phyloP scores from a whole-genome alignment of 2,888 invertebrate genomes.

The Phymatocera aterrima region DNA sequence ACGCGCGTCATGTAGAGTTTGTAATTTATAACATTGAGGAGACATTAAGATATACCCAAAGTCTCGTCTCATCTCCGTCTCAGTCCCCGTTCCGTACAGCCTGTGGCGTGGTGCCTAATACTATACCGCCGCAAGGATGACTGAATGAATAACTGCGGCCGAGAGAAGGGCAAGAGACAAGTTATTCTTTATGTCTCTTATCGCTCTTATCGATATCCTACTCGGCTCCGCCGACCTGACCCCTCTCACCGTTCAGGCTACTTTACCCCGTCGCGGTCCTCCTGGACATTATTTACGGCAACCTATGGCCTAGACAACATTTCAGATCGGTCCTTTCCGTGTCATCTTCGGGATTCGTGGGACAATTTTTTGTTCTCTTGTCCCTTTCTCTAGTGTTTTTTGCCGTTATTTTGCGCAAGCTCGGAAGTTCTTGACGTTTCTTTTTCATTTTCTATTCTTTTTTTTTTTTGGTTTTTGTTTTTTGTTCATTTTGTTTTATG shows the following conservation, averaged over 20 bases:
- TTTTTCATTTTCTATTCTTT: background rate
- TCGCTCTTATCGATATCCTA: conserved; percentile 67
- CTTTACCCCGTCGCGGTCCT: too few relatives aligned
- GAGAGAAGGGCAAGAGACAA: conserved; percentile 61
- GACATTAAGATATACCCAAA: conserved; percentile 71
- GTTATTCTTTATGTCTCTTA: conserved; percentile 70
- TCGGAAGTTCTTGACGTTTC: background rate
- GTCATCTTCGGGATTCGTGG: background rate
- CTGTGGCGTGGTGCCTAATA: too few relatives aligned
- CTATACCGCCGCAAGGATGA: conserved; percentile 12
- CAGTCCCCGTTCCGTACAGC: background rate
- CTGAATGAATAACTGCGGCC: conserved; percentile 48
- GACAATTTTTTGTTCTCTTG: conserved; percentile 44
- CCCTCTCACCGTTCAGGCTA: conserved; percentile 45
- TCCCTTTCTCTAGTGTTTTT: too few relatives aligned
- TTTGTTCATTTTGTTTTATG: too few relatives aligned
- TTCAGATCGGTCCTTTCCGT: background rate
- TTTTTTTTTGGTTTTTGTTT: too few relatives aligned
- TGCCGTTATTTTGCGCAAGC: too few relatives aligned
- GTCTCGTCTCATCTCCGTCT: conserved; percentile 44
- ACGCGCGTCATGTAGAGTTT: conserved; percentile 58
- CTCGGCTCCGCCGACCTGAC: conserved; percentile 66
- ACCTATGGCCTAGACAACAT: conserved; percentile 35
- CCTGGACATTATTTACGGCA: conserved; percentile 42
- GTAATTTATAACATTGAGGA: conserved; percentile 69